Conservation (phyloP, 1,140 invertebrate species). For the Latrodectus geometricus region DNA sequence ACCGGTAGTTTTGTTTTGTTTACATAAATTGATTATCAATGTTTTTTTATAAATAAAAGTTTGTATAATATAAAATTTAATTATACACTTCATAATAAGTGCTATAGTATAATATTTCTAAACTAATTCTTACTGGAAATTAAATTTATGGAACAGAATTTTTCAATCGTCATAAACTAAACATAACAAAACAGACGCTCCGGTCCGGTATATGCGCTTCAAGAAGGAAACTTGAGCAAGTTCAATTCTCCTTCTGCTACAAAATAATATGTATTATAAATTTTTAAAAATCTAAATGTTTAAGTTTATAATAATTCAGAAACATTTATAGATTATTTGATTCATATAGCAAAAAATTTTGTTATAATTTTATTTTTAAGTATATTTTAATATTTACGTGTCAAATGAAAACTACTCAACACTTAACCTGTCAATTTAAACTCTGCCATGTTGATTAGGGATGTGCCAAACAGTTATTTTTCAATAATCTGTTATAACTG, state of each 20-base stretch:
- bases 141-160: no score
- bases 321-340: not conserved
- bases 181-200: not conserved
- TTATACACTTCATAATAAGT: no score
- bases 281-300: not conserved
- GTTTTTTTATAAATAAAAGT: no score
- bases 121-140: no score
- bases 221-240: not conserved
- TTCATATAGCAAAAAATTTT: no score
- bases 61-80: no score
- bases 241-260: not conserved
- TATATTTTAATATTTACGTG: not conserved
- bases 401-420: constrained; percentile 35
- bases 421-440: constrained; percentile 41
- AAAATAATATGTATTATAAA: not conserved
- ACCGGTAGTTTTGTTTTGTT: no score
- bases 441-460: constrained; percentile 51
- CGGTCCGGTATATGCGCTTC: not conserved
- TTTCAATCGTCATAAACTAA: not conserved
- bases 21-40: no score
- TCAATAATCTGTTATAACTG: no score
- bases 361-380: not conserved
- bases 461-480: no score
- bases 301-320: not conserved
- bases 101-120: no score